Evolutionary conservation across 2,888 invertebrate genomes (phyloP).

Genomic region (Globia sparganii): DNA sequence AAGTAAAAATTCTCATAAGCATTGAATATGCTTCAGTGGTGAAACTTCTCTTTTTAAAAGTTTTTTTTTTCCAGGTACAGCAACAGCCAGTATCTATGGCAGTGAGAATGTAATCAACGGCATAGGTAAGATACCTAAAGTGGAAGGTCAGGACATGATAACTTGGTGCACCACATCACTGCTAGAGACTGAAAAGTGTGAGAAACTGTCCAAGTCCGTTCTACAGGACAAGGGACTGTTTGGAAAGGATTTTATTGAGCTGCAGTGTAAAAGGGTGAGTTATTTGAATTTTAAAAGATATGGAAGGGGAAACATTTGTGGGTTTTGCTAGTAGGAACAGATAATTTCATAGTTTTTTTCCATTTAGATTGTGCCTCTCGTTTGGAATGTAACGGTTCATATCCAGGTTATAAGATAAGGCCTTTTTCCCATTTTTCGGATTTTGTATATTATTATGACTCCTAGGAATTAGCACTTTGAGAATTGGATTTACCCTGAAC

Average conservation of each 20-base stretch:
- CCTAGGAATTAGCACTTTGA: no score
- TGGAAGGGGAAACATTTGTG: no score
- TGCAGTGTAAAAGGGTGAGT: conserved; percentile 92
- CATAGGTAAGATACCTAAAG: conserved; percentile 68
- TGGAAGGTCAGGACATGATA: conserved; percentile 84
- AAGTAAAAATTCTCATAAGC: neutral
- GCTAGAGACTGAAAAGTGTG: conserved; percentile 95
- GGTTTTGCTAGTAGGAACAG: no score
- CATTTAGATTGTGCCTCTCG: no score
- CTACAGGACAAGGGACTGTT: conserved; percentile 92
- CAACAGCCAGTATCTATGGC: conserved; percentile 67
- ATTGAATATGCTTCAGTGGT: no score
- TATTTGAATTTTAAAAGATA: neutral
- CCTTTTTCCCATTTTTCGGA: no score
- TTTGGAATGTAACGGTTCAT: no score
- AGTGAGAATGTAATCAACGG: conserved; percentile 71
- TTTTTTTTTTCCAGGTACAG: conserved; percentile 63
- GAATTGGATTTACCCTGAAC: no score
- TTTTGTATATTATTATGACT: no score
- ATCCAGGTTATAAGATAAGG: no score
- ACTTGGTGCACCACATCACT: conserved; percentile 96
- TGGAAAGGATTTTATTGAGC: conserved; percentile 91
- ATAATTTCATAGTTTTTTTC: no score
- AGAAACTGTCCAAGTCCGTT: conserved; percentile 93
- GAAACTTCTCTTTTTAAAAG: no score